Base-by-base conservation (phyloP, 2,797 vertebrate species). In the Crenuchus spilurus region DNA sequence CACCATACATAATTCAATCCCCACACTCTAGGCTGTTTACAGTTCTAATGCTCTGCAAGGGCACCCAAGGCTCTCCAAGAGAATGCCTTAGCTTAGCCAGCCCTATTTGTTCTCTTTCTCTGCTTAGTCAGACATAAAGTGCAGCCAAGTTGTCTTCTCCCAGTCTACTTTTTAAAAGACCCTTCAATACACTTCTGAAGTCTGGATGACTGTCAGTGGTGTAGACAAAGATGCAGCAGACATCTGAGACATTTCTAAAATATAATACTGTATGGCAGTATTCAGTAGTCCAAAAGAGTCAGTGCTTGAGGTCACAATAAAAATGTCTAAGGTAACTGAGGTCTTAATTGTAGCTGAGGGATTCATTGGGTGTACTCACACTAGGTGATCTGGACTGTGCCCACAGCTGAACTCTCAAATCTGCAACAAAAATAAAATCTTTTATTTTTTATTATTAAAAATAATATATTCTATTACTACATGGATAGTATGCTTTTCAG, bases 1-100 rank as follows among this genome's bases (percentile, higher is more conserved):
- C 16, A 18, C 73, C 67, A 81, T 83, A 64, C 70, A 83, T 83
- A 80, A 84, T 83, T 81, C 68, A 84, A 46, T 58, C 41, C 18
- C 42, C 44, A 42, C 49, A 57, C 54, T 65, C 64, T 13, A 6
- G 44, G 44, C 48, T 75, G 74, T 72, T 77, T 67, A 66, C 68
- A 60, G 55, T 69, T 66, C 48, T 57, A 46, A 64, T 14, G 54
- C 13, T 44, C 64, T 65, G 51, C 46, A 44, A 49, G 42, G 65
- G 37, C 48, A 31, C 26, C 41, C 6, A 55, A 42, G 49, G 41
- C 41, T 70, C n/a, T 28, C 64, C 69, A 55, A 64, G 55, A 60
- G 62, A 72, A 75, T 49, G 39, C 37, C 41, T 57, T 71, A n/a
- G 58, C 42, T 55, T 33, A 18, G 28, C 46, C 51, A 78, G 64